phyloP scores from a whole-genome alignment of 2,888 invertebrate genomes.

The Acheta domesticus region DNA sequence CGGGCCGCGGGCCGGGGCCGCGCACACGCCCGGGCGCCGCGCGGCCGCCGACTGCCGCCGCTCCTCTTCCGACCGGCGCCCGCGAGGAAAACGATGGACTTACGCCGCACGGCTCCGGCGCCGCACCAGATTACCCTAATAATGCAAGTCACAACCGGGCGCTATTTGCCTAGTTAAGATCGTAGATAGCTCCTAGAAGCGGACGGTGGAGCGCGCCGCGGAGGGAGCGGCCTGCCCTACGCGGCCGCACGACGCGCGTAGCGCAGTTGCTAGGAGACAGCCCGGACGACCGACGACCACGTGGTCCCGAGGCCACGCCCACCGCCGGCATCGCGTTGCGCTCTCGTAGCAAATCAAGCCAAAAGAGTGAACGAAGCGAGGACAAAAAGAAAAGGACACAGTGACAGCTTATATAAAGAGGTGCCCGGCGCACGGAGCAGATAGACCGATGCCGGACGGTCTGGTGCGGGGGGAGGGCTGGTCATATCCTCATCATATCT shows the following conservation, averaged over 20 bases:
- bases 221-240: not conserved
- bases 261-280: not conserved
- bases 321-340: constrained; percentile 2
- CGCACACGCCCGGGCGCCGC: too few relatives aligned
- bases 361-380: not conserved
- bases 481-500: not conserved
- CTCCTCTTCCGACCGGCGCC: too few relatives aligned
- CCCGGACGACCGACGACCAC: not conserved
- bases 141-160: too few relatives aligned
- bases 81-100: too few relatives aligned
- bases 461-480: constrained; percentile 19
- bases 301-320: constrained; percentile 19
- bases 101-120: too few relatives aligned
- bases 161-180: too few relatives aligned
- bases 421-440: not conserved
- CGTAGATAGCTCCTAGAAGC: too few relatives aligned
- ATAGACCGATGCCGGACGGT: constrained; percentile 8
- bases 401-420: constrained; percentile 23
- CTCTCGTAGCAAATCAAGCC: constrained; percentile 22
- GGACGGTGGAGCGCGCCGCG: not conserved
- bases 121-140: too few relatives aligned
- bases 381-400: constrained; percentile 18
- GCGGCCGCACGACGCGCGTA: not conserved
- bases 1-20: too few relatives aligned
- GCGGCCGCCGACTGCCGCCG: too few relatives aligned